Evolutionary conservation across 2,888 invertebrate genomes (phyloP).

Genomic region (Apamea sordens): DNA sequence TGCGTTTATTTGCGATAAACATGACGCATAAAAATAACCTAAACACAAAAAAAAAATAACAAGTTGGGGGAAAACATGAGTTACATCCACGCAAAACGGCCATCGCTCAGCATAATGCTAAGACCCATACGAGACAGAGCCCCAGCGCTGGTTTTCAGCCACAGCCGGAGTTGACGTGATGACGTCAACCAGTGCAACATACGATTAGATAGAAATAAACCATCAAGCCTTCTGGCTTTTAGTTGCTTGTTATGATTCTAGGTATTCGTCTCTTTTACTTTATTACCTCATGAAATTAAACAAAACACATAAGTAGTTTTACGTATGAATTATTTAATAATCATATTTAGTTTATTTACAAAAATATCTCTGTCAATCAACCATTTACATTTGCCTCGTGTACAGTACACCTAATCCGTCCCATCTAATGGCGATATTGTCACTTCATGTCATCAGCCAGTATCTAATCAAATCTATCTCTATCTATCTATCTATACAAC

Average conservation of each 20-base stretch:
- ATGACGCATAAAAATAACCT: too few relatives aligned
- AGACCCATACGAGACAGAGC: too few relatives aligned
- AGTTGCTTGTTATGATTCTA: neutral
- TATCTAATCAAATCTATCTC: neutral
- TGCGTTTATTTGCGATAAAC: too few relatives aligned
- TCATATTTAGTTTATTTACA: neutral
- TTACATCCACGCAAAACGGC: too few relatives aligned
- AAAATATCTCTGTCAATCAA: neutral
- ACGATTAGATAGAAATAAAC: too few relatives aligned
- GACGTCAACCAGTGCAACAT: too few relatives aligned
- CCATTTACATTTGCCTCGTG: neutral
- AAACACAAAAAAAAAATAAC: too few relatives aligned
- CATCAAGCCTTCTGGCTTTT: neutral
- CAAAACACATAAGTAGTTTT: neutral
- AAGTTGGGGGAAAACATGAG: too few relatives aligned
- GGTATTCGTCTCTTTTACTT: neutral
- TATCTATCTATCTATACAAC: too few relatives aligned
- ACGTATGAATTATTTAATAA: conserved; percentile 11
- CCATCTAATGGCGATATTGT: neutral
- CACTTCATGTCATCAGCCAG: neutral
- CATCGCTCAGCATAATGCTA: too few relatives aligned
- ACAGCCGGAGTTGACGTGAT: too few relatives aligned
- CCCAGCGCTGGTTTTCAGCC: too few relatives aligned
- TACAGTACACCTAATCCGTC: neutral
- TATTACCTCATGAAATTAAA: conserved; percentile 4